Evolutionary conservation across 2,888 invertebrate species (phyloP), one percentile per base, ranked within the genome.

Genomic region (Drosophila kuntzei): DNA sequence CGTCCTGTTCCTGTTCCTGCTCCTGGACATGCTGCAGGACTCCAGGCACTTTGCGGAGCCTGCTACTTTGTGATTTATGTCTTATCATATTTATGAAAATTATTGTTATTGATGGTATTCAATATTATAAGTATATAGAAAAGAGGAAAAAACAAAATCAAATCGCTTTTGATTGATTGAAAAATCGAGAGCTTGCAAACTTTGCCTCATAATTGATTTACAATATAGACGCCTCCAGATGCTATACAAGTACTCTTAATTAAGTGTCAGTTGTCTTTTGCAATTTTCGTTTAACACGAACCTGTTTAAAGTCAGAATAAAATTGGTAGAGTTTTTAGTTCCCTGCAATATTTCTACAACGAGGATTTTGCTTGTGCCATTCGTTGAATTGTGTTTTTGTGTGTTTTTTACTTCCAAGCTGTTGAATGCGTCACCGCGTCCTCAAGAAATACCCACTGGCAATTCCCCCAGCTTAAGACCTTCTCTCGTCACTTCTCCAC

Each of bases 31-130:
- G 34, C 20, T 16, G 49, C 57, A 39, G 47, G 34, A 55, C 54
- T 53, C 47, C 57, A 51, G 71, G 66, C 79, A 80, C 87, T 87
- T 85, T 76, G 80, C 46, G 83, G 63, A 69, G 83, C 84, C 80
- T 82, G 86, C 88, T 83, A 71, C 84, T 85, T 70, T 79, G 89
- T 85, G 89, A 89, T 85, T 85, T 85, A 85, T 89, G 85, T 87
- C 86, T 89, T 89, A 89, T 89, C 87, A 85, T 81, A 87, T 82
- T 87, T 89, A 85, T 89, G 80, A 87, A 87, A 87, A 89, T 86
- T 87, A 85, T 85, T 85, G 74, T 85, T 85, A 89, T 85, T 85
- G 85, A 85, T 85, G 88, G 86, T 71, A 85, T 89, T 89, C 86
- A 85, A 85, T 89, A 85, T 82, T 63, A 68, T 71, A 39, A 63